phyloP scores from a whole-genome alignment of 2,113 vertebrate species.

The Rhinolophus ferrumequinum region DNA sequence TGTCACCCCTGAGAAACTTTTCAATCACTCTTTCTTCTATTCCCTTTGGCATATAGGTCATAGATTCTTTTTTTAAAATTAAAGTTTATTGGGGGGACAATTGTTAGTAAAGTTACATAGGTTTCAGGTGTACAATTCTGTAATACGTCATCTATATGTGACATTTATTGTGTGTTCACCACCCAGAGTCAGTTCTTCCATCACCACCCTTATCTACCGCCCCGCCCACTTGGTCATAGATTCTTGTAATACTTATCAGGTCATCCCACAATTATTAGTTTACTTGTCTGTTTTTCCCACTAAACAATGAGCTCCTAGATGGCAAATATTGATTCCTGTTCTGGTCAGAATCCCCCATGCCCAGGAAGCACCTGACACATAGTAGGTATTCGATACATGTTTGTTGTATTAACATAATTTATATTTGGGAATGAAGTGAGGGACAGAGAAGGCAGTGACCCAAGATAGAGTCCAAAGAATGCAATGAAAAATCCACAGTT shows the following conservation, averaged over 20 bases:
- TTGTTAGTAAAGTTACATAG: too few species aligned
- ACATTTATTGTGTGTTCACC: too few species aligned
- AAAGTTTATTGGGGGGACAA: too few species aligned
- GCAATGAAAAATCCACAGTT: not conserved
- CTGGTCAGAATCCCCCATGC: not conserved
- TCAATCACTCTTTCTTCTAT: not conserved
- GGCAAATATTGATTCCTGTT: not conserved
- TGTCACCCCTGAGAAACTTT: not conserved
- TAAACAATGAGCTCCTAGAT: not conserved
- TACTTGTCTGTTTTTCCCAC: not conserved
- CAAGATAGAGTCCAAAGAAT: not conserved
- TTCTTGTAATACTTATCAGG: not conserved
- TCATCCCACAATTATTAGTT: conserved; percentile 2
- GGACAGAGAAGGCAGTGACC: not conserved
- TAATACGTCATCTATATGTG: too few species aligned
- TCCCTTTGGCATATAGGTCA: not conserved
- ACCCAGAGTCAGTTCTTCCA: too few species aligned
- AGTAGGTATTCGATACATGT: not conserved
- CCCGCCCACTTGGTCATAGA: too few species aligned
- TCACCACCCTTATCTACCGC: too few species aligned
- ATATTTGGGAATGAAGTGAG: not conserved
- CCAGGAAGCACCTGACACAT: not conserved
- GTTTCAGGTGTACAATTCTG: too few species aligned
- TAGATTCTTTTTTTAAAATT: not conserved
- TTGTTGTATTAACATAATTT: not conserved